phyloP scores from a whole-genome alignment of 2,113 vertebrate genomes.

The Callorhinus ursinus region DNA sequence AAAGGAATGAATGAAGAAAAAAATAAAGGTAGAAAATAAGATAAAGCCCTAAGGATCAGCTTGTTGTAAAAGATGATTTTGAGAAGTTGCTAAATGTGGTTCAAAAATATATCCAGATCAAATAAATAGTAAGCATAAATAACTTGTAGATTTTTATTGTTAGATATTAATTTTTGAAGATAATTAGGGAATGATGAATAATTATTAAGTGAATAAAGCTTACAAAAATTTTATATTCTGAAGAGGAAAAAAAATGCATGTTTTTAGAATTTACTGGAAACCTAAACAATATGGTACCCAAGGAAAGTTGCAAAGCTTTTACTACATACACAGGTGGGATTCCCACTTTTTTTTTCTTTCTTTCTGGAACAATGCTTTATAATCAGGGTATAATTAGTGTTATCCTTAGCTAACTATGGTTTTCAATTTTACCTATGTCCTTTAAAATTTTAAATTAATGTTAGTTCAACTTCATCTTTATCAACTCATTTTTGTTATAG shows the following conservation, averaged over 20 bases:
- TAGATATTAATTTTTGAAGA: background rate
- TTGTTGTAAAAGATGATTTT: background rate
- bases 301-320: background rate
- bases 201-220: background rate
- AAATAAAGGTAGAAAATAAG: background rate
- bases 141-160: background rate
- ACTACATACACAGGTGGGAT: background rate
- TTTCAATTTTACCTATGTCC: background rate
- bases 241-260: background rate
- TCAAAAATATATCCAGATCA: background rate
- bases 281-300: background rate
- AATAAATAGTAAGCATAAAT: background rate
- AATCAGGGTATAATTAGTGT: background rate
- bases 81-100: background rate
- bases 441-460: background rate
- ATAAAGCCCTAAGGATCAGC: background rate
- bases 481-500: background rate
- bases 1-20: background rate
- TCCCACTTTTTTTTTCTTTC: background rate
- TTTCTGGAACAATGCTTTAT: background rate
- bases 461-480: background rate
- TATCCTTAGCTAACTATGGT: background rate
- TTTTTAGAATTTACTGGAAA: constrained; percentile 6
- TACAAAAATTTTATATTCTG: constrained; percentile 3
- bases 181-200: background rate